Conservation (phyloP, 2,797 vertebrate species). For the Artibeus jamaicensis region DNA sequence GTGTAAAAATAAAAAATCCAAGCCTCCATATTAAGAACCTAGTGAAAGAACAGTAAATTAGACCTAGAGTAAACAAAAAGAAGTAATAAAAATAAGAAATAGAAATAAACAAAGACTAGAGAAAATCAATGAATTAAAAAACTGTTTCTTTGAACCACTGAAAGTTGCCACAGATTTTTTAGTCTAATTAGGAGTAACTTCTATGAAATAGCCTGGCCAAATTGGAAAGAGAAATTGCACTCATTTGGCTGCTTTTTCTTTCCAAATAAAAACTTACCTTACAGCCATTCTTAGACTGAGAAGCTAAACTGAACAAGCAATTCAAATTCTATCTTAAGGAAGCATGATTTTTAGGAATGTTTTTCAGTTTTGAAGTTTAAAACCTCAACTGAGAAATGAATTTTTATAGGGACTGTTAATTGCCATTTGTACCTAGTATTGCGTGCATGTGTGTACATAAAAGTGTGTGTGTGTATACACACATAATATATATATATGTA, state of each 20-base stretch:
- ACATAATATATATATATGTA: not conserved
- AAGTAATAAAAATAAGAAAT: not conserved
- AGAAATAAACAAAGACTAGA: not conserved
- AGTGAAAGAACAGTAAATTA: not conserved
- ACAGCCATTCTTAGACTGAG: constrained; percentile 75
- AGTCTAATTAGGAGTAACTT: constrained; percentile 75
- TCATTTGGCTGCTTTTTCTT: constrained; percentile 78
- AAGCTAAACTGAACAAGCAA: constrained; percentile 74
- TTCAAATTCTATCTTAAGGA: constrained; percentile 78
- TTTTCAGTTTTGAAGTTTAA: constrained; percentile 81
- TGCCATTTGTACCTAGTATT: constrained; percentile 81
- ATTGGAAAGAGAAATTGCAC: constrained; percentile 65
- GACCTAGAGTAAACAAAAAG: not conserved
- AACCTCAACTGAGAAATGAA: constrained; percentile 83
- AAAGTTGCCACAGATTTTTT: constrained; percentile 72
- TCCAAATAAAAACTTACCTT: not conserved
- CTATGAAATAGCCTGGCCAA: constrained; percentile 68
- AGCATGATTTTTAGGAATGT: constrained; percentile 76
- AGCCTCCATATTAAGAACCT: not conserved
- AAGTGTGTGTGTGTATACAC: not conserved
- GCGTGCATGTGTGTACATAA: not conserved
- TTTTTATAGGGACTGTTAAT: constrained; percentile 85
- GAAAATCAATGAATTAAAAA: not conserved
- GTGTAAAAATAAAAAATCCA: not conserved
- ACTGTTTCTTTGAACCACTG: constrained; percentile 55